Evolutionary conservation across 2,797 vertebrate species (phyloP).

Genomic region (Myripristis murdjan): DNA sequence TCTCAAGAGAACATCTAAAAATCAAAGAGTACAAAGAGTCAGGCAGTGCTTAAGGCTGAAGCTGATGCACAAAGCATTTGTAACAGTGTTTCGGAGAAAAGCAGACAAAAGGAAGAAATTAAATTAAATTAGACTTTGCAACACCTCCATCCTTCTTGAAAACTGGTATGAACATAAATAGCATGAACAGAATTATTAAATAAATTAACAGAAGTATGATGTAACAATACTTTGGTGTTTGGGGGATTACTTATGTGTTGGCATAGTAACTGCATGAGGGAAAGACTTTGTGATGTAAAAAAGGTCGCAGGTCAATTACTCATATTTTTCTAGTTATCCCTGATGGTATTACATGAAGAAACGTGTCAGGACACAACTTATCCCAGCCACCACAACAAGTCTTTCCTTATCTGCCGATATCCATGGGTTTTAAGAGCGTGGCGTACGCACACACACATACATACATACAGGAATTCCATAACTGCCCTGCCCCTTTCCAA

Average conservation of each 20-base stretch:
- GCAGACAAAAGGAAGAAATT: conserved; percentile 20
- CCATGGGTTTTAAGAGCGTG: background rate
- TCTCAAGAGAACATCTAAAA: conserved; percentile 40
- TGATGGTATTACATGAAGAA: conserved; percentile 56
- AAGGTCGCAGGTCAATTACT: conserved; percentile 29
- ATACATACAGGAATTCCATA: too few relatives aligned
- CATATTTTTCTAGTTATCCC: conserved; percentile 34
- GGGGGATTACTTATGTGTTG: conserved; percentile 17
- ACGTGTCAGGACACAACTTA: conserved; percentile 35
- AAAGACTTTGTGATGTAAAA: conserved; percentile 25
- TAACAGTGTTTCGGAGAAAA: conserved; percentile 49
- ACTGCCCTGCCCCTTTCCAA: too few relatives aligned
- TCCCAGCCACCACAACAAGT: conserved; percentile 21
- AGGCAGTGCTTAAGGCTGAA: conserved; percentile 66
- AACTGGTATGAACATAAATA: too few relatives aligned
- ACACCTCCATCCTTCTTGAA: too few relatives aligned
- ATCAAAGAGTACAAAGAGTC: conserved; percentile 28
- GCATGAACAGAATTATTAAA: conserved; percentile 28
- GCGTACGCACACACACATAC: too few relatives aligned
- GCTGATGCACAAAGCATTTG: conserved; percentile 48
- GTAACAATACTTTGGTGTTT: background rate
- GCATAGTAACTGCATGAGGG: conserved; percentile 5
- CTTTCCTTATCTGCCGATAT: conserved; percentile 26
- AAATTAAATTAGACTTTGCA: conserved; percentile 26
- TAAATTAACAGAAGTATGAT: conserved; percentile 27